These are phyloP conservation scores for Schizopygopsis pylzovi DNA, from an alignment of 2,797 vertebrate genomes.

Conservation along the genomic window DNA sequence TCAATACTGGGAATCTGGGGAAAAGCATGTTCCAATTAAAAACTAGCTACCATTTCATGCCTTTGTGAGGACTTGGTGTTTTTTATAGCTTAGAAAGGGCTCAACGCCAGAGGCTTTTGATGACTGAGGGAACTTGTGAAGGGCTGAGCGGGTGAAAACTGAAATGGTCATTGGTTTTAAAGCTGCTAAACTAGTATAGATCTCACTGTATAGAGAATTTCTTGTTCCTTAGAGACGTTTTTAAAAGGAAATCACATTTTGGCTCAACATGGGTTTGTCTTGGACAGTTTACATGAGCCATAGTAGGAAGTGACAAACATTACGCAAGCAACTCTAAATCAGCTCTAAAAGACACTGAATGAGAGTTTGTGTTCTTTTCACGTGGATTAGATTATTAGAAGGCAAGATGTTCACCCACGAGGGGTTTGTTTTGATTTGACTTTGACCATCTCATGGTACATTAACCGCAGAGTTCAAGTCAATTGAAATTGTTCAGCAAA, in stretches of 20 bases:
- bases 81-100: constrained; percentile 49
- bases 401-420: constrained; percentile 10
- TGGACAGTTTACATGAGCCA: not conserved
- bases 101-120: constrained; percentile 42
- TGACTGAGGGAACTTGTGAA: constrained; percentile 35
- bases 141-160: constrained; percentile 37
- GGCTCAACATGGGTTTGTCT: not conserved
- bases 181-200: constrained; percentile 37
- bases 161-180: constrained; percentile 38
- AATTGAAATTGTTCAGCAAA: constrained; percentile 5
- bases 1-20: constrained; percentile 50
- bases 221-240: not conserved
- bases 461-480: constrained; percentile 16
- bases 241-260: constrained; percentile 1
- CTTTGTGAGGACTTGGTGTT: constrained; percentile 66
- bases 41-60: constrained; percentile 76
- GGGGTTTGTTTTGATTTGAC: constrained; percentile 27
- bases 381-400: constrained; percentile 13
- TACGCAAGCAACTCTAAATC: constrained; percentile 3
- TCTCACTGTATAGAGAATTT: constrained; percentile 10
- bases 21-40: constrained; percentile 69
- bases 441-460: constrained; percentile 41
- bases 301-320: not conserved
- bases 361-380: constrained; percentile 6
- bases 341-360: not conserved